A percentile compares a stretch with the other conserved stretches of the same genome.
phyloP scores from a whole-genome alignment of 2,797 vertebrate species.

The Aphelocoma californica region DNA sequence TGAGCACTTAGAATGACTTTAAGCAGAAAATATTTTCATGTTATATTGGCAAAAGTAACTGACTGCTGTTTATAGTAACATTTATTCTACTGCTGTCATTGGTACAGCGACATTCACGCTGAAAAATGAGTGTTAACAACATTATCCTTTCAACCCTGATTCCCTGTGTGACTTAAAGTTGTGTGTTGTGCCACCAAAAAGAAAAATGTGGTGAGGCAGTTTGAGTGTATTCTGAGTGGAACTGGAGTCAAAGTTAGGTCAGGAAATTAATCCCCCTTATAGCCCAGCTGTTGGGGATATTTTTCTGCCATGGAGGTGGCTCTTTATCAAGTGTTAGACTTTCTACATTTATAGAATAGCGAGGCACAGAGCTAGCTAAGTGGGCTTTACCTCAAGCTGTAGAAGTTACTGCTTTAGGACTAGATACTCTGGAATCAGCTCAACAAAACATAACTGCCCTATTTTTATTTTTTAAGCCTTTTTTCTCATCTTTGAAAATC shows the following conservation, averaged over 20 bases:
- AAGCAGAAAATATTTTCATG: background rate
- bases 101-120: background rate
- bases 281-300: background rate
- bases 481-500: background rate
- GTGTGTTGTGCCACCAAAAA: background rate
- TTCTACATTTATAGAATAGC: background rate
- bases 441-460: background rate
- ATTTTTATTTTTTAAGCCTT: background rate
- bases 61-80: background rate
- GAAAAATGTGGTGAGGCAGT: background rate
- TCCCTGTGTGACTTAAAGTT: background rate
- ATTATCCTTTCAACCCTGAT: constrained; percentile 18
- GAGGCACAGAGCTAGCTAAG: background rate
- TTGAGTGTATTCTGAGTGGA: background rate
- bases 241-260: background rate
- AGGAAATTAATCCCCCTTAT: background rate
- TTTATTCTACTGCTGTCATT: background rate
- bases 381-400: background rate
- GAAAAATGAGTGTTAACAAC: background rate
- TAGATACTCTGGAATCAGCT: background rate
- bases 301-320: background rate
- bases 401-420: background rate
- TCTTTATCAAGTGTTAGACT: background rate
- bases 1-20: background rate
- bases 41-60: background rate